A percentile compares a stretch with the other conserved stretches of the same genome.
Evolutionary conservation across 2,888 invertebrate species (phyloP).

Genomic region (Azorinus chamasolen): DNA sequence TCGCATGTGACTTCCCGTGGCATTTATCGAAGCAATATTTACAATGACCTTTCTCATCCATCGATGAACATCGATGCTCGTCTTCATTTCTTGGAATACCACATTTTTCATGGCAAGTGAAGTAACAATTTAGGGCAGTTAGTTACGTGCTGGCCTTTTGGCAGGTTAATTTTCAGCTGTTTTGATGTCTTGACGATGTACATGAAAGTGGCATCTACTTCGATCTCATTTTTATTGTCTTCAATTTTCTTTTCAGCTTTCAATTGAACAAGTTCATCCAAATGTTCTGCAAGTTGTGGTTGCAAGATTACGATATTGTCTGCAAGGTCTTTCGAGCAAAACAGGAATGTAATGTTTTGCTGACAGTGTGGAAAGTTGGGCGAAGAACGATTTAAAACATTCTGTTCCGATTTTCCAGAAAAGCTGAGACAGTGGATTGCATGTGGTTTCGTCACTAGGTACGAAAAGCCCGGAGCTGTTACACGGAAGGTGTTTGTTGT

Average conservation of each 20-base stretch:
- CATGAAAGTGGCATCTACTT: slow-evolving; percentile 62
- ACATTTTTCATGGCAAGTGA: slow-evolving; percentile 37
- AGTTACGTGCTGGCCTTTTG: slow-evolving; percentile 22
- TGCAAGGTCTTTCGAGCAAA: slow-evolving; percentile 50
- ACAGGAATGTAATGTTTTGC: slow-evolving; percentile 55
- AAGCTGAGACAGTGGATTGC: slow-evolving; percentile 13
- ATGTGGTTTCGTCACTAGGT: slow-evolving; percentile 13
- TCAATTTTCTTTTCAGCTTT: slow-evolving; percentile 21
- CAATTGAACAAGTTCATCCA: background rate
- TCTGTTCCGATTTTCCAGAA: slow-evolving; percentile 60
- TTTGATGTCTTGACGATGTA: slow-evolving; percentile 61
- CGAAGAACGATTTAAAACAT: slow-evolving; percentile 52
- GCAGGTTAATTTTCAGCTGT: slow-evolving; percentile 37
- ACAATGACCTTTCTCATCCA: slow-evolving; percentile 24
- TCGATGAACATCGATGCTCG: slow-evolving; percentile 26
- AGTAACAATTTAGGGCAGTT: slow-evolving; percentile 31
- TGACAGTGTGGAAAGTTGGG: slow-evolving; percentile 22
- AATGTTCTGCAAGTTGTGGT: background rate
- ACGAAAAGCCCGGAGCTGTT: slow-evolving; percentile 60
- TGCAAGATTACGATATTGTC: slow-evolving; percentile 8
- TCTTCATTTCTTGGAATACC: slow-evolving; percentile 9
- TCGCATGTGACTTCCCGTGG: slow-evolving; percentile 27
- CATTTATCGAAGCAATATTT: slow-evolving; percentile 19
- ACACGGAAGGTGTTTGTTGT: slow-evolving; percentile 39
- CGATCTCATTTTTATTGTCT: slow-evolving; percentile 42